phyloP scores from a whole-genome alignment of 2,797 vertebrate genomes.

The Emydoidea blandingii region DNA sequence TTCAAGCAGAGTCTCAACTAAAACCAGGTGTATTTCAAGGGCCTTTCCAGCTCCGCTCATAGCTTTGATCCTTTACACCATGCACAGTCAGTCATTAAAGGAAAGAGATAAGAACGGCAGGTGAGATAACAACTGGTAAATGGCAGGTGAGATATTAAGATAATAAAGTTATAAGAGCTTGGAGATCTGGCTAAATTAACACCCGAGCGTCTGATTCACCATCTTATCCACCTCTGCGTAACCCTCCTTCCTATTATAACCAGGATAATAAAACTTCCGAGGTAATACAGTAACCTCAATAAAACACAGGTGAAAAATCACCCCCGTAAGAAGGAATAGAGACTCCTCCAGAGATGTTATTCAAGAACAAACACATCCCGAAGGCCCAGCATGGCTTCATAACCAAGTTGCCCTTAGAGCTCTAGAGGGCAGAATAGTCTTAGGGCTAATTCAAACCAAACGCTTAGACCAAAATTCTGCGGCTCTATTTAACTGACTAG shows the following conservation, averaged over 20 bases:
- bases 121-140: background rate
- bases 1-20: background rate
- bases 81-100: background rate
- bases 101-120: background rate
- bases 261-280: background rate
- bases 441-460: too few relatives aligned
- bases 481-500: too few relatives aligned
- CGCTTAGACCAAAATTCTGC: too few relatives aligned
- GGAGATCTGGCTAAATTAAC: background rate
- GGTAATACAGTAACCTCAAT: background rate
- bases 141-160: constrained; percentile 3
- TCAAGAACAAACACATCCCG: background rate
- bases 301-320: background rate
- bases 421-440: background rate
- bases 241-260: background rate
- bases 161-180: constrained; percentile 4
- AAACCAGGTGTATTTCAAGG: background rate
- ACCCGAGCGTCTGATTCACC: background rate
- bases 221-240: background rate
- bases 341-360: background rate
- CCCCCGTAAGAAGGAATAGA: background rate
- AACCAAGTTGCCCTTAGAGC: accelerated
- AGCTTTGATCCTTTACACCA: background rate
- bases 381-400: background rate
- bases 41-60: background rate